phyloP scores from a whole-genome alignment of 2,113 vertebrate genomes.

The Corvus moneduloides region DNA sequence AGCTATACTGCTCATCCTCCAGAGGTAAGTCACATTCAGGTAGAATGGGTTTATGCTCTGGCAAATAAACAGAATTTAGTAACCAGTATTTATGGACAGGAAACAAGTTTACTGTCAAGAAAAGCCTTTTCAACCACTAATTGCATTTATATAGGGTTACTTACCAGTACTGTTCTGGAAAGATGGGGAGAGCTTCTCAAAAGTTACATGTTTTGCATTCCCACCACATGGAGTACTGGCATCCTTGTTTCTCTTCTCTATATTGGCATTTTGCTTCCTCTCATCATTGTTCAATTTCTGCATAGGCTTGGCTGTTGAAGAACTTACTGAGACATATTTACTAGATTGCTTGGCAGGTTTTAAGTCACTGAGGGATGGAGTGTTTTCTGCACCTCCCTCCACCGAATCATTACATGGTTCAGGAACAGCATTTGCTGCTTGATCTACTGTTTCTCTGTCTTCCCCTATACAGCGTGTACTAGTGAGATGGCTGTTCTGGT shows the following conservation, averaged over 20 bases:
- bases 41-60: conserved; percentile 44
- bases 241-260: neutral
- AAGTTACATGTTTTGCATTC: conserved; percentile 66
- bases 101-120: neutral
- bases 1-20: conserved; percentile 80
- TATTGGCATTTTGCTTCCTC: neutral
- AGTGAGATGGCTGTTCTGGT: neutral
- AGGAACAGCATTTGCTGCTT: neutral
- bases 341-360: neutral
- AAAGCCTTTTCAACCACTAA: neutral
- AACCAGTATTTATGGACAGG: neutral
- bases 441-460: neutral
- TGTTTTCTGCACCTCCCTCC: neutral
- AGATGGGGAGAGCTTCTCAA: conserved; percentile 28
- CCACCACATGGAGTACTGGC: neutral
- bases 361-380: neutral
- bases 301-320: neutral
- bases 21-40: conserved; percentile 29
- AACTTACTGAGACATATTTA: neutral
- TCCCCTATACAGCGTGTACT: neutral
- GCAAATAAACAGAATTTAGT: neutral
- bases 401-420: neutral
- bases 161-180: conserved; percentile 66
- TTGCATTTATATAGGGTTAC: neutral
- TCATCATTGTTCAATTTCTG: neutral